A percentile compares a stretch with the other conserved stretches of the same genome.
Conservation (phyloP, 2,113 vertebrate genomes). For the Capra hircus region DNA sequence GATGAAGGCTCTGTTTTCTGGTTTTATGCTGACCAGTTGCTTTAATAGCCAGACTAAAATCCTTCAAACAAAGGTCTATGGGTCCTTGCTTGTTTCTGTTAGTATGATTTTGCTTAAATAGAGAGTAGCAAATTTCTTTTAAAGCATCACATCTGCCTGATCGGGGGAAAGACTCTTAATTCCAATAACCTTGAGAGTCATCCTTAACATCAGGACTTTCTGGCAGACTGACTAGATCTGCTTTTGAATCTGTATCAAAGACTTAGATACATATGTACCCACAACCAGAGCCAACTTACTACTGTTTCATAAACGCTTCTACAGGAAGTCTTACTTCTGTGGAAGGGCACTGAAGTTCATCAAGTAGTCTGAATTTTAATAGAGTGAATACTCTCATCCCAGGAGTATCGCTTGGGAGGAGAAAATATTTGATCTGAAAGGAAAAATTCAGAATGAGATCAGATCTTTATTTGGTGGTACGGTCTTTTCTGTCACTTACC, state of each 20-base stretch:
- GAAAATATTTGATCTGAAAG: not conserved
- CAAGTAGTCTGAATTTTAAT: not conserved
- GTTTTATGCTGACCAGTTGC: conserved; percentile 1
- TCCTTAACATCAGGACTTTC: not conserved
- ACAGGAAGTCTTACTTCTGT: not conserved
- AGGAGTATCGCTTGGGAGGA: not conserved
- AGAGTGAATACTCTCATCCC: not conserved
- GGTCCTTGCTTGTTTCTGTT: not conserved
- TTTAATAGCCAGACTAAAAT: not conserved
- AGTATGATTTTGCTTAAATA: not conserved
- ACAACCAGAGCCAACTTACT: not conserved
- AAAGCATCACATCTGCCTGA: not conserved
- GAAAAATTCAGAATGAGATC: not conserved
- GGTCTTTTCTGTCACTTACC: not conserved
- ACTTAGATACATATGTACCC: not conserved
- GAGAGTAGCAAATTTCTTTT: not conserved
- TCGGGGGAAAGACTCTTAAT: not conserved
- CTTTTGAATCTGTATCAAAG: conserved; percentile 4
- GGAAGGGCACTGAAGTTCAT: not conserved
- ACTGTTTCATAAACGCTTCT: not conserved
- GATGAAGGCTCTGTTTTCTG: not conserved
- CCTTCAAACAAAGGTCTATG: not conserved
- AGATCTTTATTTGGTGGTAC: not conserved
- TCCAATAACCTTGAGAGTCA: not conserved
- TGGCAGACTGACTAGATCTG: not conserved